These are phyloP conservation scores for Drosophila baimaii DNA, from an alignment of 1,140 invertebrate genomes.

Conservation along the genomic window DNA sequence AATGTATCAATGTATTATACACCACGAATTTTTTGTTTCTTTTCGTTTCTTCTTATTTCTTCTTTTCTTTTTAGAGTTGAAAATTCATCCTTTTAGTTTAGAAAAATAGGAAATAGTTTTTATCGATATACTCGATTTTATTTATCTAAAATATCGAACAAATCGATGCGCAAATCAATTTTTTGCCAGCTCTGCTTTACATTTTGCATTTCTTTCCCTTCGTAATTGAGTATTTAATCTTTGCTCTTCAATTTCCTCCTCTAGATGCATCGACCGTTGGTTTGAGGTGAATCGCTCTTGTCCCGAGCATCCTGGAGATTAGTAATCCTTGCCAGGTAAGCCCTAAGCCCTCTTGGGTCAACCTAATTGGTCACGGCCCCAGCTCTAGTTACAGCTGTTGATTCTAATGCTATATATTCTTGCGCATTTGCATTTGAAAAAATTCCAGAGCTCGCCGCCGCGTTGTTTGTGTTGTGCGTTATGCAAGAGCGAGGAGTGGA, in stretches of 20 bases:
- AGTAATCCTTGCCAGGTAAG: slow-evolving; percentile 85
- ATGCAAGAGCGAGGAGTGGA: slow-evolving; percentile 30
- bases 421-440: not conserved
- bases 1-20: too few species aligned
- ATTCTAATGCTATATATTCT: not conserved
- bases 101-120: too few species aligned
- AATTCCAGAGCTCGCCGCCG: slow-evolving; percentile 27
- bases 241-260: slow-evolving; percentile 39
- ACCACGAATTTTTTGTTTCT: too few species aligned
- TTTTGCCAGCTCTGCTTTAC: too few species aligned
- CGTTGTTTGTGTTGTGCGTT: slow-evolving; percentile 46
- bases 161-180: too few species aligned
- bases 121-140: too few species aligned
- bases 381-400: slow-evolving; percentile 4
- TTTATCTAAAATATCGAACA: too few species aligned
- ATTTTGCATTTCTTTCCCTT: too few species aligned
- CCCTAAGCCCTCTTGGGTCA: too few species aligned
- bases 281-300: slow-evolving; percentile 98
- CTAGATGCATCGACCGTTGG: slow-evolving; percentile 98
- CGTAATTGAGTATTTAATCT: not conserved
- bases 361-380: slow-evolving; percentile 8
- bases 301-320: slow-evolving; percentile 97
- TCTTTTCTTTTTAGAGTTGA: too few species aligned
- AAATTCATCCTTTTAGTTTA: too few species aligned
- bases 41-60: too few species aligned